phyloP scores from a whole-genome alignment of 1,140 invertebrate genomes.

The Euborellia annulipes region DNA sequence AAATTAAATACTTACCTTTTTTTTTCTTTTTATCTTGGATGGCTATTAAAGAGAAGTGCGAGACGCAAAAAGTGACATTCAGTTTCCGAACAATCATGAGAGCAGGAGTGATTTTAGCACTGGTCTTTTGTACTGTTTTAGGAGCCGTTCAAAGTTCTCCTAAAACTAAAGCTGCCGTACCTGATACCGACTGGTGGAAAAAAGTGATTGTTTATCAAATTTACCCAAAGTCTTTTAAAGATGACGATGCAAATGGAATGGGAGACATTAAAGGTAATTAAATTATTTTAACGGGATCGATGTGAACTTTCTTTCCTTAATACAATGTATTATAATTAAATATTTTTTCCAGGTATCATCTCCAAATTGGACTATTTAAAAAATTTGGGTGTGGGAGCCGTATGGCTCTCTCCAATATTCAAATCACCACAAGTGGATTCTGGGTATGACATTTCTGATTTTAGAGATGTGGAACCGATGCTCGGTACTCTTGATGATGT shows the following conservation, averaged over 20 bases:
- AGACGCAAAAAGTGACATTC: too few relatives aligned
- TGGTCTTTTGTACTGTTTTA: too few relatives aligned
- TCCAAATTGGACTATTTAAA: slow-evolving; percentile 3
- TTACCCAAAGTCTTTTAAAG: slow-evolving; percentile 57
- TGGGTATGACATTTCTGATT: slow-evolving; percentile 48
- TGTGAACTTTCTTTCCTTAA: too few relatives aligned
- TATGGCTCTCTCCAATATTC: slow-evolving; percentile 52
- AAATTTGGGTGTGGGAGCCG: slow-evolving; percentile 35
- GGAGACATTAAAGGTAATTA: slow-evolving; percentile 44
- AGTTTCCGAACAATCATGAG: too few relatives aligned
- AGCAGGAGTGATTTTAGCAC: too few relatives aligned
- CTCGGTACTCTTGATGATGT: slow-evolving; percentile 49
- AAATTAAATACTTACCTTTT: too few relatives aligned
- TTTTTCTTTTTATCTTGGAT: too few relatives aligned
- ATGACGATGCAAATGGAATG: slow-evolving; percentile 52
- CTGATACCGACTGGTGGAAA: slow-evolving; percentile 52
- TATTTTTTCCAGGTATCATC: slow-evolving; percentile 1
- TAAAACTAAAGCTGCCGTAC: neutral
- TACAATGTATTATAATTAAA: too few relatives aligned
- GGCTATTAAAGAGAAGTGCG: too few relatives aligned
- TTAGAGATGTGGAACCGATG: slow-evolving; percentile 35
- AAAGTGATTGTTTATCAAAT: slow-evolving; percentile 60
- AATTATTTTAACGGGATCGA: neutral
- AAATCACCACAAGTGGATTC: slow-evolving; percentile 47
- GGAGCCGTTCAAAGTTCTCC: too few relatives aligned